Base-by-base conservation (phyloP, 2,888 invertebrate genomes). In the Rotaria magnacalcarata region DNA sequence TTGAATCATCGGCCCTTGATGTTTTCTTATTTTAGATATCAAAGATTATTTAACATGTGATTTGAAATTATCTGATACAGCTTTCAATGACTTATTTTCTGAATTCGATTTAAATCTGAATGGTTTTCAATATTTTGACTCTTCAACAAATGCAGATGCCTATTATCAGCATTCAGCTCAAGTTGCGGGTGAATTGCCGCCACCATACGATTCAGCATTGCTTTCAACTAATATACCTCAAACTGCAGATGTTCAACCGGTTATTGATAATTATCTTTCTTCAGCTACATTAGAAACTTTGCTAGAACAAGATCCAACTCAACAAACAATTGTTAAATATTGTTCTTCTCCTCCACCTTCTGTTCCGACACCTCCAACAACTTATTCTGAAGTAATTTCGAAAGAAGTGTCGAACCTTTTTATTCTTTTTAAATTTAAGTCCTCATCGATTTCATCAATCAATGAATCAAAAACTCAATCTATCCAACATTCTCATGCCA, bases 31-130 rank as follows among this genome's bases (percentile, higher is more conserved):
- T 34, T 34, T 19, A 80, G 80, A 80, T 47, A 80, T 80, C 14
- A 11, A 19, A 47, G 47, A 80, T 80, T 80, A 80, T 47, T 80
- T 80, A 80, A 80, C 80, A 80, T 80, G 80, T 80, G 80, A 80
- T 80, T 80, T 80, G 19, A 80, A 80, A 47, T n/a, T 80, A 47
- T 80, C 80, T 11, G 80, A 80, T n/a, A 47, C 47, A n/a, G n/a
- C 47, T 10, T 8, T 80, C 3, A 47, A 10, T 47, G 80, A 80
- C 14, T 80, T 80, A 10, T 80, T 80, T 47, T 43, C 80, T 11
- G 80, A 80, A 14, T 80, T 47, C 11, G 80, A 47, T 80, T 10
- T 47, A 14, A n/a, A 47, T 80, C 10, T 47, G n/a, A 47, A 47
- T 80, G 47, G 47, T 80, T 47, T 47, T 11, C 21, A 5, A 43